These are phyloP conservation scores for Thripadectes ignobilis DNA, from an alignment of 2,797 vertebrate species.

Conservation along the genomic window DNA sequence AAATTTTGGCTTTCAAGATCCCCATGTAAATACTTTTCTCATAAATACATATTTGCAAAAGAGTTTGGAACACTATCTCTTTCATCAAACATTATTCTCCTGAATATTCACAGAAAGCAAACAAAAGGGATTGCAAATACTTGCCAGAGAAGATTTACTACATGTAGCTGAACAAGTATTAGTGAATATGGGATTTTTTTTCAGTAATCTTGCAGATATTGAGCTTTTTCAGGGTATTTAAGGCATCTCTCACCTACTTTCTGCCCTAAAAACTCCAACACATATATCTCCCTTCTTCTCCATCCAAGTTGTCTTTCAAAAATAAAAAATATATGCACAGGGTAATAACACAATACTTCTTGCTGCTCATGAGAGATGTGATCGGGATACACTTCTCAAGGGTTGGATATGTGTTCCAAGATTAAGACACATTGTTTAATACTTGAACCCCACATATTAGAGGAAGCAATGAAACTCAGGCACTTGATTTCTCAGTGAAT, in stretches of 20 bases:
- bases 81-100: constrained; percentile 42
- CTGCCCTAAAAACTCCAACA: neutral
- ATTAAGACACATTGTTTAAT: neutral
- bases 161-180: neutral
- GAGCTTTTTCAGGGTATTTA: neutral
- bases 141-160: neutral
- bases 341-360: neutral
- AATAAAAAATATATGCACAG: neutral
- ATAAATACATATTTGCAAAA: constrained; percentile 41
- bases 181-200: neutral
- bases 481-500: neutral
- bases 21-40: neutral
- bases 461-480: neutral
- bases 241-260: neutral
- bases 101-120: constrained; percentile 11
- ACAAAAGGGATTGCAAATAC: neutral
- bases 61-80: constrained; percentile 19
- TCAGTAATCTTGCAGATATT: neutral
- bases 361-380: neutral
- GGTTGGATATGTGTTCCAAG: neutral
- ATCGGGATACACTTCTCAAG: neutral
- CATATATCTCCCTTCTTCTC: neutral
- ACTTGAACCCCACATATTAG: neutral
- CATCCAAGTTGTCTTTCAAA: neutral
- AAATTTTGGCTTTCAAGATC: neutral